Conservation (phyloP, 2,797 vertebrate species). For the Pelodytes ibericus region DNA sequence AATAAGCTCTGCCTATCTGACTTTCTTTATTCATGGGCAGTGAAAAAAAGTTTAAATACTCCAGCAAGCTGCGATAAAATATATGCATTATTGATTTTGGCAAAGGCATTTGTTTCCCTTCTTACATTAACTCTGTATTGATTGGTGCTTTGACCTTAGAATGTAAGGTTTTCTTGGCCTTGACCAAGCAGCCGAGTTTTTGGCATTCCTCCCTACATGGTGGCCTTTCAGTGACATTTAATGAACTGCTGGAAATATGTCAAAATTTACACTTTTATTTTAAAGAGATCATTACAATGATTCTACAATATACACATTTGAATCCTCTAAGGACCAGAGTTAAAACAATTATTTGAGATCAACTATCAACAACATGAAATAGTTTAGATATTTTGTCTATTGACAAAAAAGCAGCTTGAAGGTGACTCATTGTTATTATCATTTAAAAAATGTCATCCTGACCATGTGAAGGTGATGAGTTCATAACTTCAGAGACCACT, state of each 20-base stretch:
- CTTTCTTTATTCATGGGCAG: slow-evolving; percentile 46
- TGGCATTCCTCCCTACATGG: slow-evolving; percentile 53
- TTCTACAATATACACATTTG: background rate
- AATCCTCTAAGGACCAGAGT: too few relatives aligned
- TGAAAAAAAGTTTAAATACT: slow-evolving; percentile 59
- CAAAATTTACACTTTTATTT: slow-evolving; percentile 2
- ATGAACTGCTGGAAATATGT: slow-evolving; percentile 46
- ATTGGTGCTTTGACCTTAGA: slow-evolving; percentile 65
- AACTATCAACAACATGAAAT: too few relatives aligned
- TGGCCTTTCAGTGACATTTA: slow-evolving; percentile 50
- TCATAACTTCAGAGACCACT: too few relatives aligned
- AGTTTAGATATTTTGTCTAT: too few relatives aligned
- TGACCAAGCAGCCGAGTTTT: slow-evolving; percentile 46
- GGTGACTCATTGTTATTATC: too few relatives aligned
- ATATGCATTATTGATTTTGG: slow-evolving; percentile 64
- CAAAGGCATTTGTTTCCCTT: slow-evolving; percentile 67
- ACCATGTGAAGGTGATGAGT: too few relatives aligned
- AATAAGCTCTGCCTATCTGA: slow-evolving; percentile 31
- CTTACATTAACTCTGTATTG: slow-evolving; percentile 67
- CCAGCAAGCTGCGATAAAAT: slow-evolving; percentile 60
- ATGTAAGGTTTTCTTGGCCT: slow-evolving; percentile 53
- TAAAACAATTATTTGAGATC: too few relatives aligned
- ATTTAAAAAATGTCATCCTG: too few relatives aligned
- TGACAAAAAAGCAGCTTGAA: too few relatives aligned
- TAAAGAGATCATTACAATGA: background rate